Conservation (phyloP, 1,140 invertebrate species). For the Liolophura sinensis region DNA sequence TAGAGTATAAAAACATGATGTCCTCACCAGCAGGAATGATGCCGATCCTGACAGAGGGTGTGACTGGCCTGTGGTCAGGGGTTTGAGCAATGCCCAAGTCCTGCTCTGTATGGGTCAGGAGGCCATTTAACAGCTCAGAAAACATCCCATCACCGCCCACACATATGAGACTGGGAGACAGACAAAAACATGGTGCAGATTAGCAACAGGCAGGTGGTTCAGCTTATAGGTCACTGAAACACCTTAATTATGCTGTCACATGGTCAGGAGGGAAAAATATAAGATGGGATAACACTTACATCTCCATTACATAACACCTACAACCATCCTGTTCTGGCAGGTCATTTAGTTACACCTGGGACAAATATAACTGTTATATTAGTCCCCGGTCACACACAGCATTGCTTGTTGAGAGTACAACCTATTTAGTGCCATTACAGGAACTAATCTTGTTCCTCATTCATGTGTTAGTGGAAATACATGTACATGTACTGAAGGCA, state of each 20-base stretch:
- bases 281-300: neutral
- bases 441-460: too few relatives aligned
- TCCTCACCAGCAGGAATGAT: constrained; percentile 70
- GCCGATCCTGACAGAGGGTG: constrained; percentile 70
- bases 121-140: constrained; percentile 78
- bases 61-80: constrained; percentile 64
- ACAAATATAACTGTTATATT: too few relatives aligned
- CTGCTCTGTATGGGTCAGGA: constrained; percentile 63
- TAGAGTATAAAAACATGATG: too few relatives aligned
- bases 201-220: neutral
- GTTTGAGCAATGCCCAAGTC: constrained; percentile 67
- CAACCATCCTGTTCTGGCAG: too few relatives aligned
- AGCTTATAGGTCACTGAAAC: neutral
- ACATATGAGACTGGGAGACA: constrained; percentile 72
- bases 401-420: too few relatives aligned
- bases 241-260: neutral
- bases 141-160: constrained; percentile 90
- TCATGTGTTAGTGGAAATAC: too few relatives aligned
- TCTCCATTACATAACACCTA: neutral
- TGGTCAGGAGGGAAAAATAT: neutral
- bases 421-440: too few relatives aligned
- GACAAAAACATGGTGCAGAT: neutral
- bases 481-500: too few relatives aligned
- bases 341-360: too few relatives aligned
- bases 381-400: too few relatives aligned